Evolutionary conservation across 1,140 invertebrate genomes (phyloP).

Genomic region (Drosophila ambigua): DNA sequence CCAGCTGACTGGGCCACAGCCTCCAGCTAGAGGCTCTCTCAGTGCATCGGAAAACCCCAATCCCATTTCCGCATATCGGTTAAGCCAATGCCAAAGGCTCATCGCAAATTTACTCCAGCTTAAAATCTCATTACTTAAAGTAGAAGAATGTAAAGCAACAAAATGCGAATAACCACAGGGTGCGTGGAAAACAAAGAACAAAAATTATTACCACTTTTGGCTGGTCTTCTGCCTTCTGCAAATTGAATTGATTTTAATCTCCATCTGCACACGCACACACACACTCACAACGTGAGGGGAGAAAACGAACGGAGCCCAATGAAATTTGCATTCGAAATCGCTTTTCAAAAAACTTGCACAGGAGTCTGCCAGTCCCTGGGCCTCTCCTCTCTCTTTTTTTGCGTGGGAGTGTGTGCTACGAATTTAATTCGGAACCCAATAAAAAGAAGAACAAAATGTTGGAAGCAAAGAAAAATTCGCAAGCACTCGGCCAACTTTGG

Average conservation of each 20-base stretch:
- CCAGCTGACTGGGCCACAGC: slow-evolving; percentile 1
- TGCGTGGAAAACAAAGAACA: slow-evolving; percentile 63
- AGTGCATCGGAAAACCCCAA: background rate
- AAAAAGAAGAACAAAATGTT: slow-evolving; percentile 64
- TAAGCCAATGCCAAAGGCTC: slow-evolving; percentile 16
- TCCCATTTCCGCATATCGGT: slow-evolving; percentile 4
- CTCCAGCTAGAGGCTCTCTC: background rate
- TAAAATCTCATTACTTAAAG: slow-evolving; percentile 81
- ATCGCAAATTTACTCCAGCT: slow-evolving; percentile 49
- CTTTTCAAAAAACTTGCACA: slow-evolving; percentile 69
- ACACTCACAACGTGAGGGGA: slow-evolving; percentile 26
- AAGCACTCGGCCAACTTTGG: slow-evolving; percentile 69
- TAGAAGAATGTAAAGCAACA: slow-evolving; percentile 37
- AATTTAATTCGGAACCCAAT: slow-evolving; percentile 72
- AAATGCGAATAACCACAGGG: background rate
- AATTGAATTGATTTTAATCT: slow-evolving; percentile 82
- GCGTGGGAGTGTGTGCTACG: slow-evolving; percentile 24
- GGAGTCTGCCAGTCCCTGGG: slow-evolving; percentile 8
- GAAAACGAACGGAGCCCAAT: slow-evolving; percentile 58
- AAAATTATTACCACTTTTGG: slow-evolving; percentile 81
- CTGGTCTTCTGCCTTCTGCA: slow-evolving; percentile 69
- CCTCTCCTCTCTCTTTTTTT: background rate
- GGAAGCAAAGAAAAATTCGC: slow-evolving; percentile 38
- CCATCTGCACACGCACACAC: slow-evolving; percentile 17
- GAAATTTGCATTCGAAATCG: slow-evolving; percentile 80